Base-by-base conservation (phyloP, 1,140 invertebrate genomes). In the Plutomurus gul region DNA sequence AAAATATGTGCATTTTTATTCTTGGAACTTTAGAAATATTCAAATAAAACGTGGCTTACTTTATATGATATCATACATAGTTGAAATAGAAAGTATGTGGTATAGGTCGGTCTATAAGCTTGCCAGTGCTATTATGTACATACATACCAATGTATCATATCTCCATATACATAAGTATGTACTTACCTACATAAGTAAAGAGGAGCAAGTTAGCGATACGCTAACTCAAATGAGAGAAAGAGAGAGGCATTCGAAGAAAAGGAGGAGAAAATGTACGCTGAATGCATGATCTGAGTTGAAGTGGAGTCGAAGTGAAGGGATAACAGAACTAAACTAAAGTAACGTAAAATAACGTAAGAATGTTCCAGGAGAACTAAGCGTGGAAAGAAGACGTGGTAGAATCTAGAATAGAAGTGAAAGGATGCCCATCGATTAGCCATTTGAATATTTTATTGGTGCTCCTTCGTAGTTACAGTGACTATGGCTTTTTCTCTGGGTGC, bases 361-460 rank as follows among this genome's bases (percentile, higher is more conserved):
- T 56, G 30, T 25, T 11, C 4, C 25, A 65, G 27, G 20, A 65
- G 27, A 33, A 27, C 16, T 16, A 33, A 65, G 56, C 56, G 56
- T 33, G 56, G 27, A 65, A 65, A 65, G 56, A 65, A 65, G 56
- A 30, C 56, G 16, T 27, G 16, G 27, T 65, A 65, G 27, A 65
- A 65, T 65, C 27, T 65, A 65, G 56, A 65, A 65, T 65, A 43
- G 70, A 72, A 72, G 37, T 39, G 40, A 72, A 72, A 72, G 70
- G 75, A 72, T 72, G 56, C 75, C 47, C 79, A 81, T 81, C 79
- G 79, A 81, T 81, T 81, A 77, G 70, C 79, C 79, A 81, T 81
- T 81, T 81, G 79, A 81, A 81, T 81, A 81, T 81, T 81, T 81
- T 81, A 81, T 76, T 80, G 74, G 37, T 46, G 33, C 76, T 72